These are phyloP conservation scores for Cyrtodaria siliqua DNA, from an alignment of 2,888 invertebrate species.

Conservation along the genomic window DNA sequence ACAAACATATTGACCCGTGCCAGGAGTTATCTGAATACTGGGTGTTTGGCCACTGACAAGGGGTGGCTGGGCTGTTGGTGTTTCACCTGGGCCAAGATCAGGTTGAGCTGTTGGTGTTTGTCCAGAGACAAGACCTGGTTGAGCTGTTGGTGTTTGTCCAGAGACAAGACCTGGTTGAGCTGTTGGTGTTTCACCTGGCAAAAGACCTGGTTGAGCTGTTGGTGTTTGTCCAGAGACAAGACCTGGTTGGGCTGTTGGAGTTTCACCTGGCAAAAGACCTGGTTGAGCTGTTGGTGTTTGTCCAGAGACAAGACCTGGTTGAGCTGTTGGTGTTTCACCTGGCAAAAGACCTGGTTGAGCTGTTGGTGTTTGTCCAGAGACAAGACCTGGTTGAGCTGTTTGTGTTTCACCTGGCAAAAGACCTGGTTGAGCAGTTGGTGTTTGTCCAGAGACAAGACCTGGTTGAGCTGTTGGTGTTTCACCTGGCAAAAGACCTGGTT, in stretches of 20 bases:
- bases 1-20: slow-evolving; percentile 51
- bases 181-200: slow-evolving; percentile 50
- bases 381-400: slow-evolving; percentile 30
- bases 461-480: slow-evolving; percentile 54
- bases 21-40: slow-evolving; percentile 25
- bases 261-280: slow-evolving; percentile 28
- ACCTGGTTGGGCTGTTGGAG: slow-evolving; percentile 54
- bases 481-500: slow-evolving; percentile 29
- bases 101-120: slow-evolving; percentile 50
- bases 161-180: slow-evolving; percentile 43
- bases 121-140: slow-evolving; percentile 32
- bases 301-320: slow-evolving; percentile 36
- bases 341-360: slow-evolving; percentile 31
- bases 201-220: slow-evolving; percentile 47
- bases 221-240: slow-evolving; percentile 19
- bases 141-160: slow-evolving; percentile 53
- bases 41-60: slow-evolving; percentile 43
- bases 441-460: slow-evolving; percentile 29
- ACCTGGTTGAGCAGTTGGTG: slow-evolving; percentile 55
- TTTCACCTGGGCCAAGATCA: slow-evolving; percentile 4
- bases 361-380: slow-evolving; percentile 39
- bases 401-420: slow-evolving; percentile 38
- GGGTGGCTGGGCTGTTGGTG: slow-evolving; percentile 49
- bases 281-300: slow-evolving; percentile 48
- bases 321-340: slow-evolving; percentile 48